These are phyloP conservation scores for Silurus asotus DNA, from an alignment of 2,113 vertebrate genomes.

Conservation along the genomic window DNA sequence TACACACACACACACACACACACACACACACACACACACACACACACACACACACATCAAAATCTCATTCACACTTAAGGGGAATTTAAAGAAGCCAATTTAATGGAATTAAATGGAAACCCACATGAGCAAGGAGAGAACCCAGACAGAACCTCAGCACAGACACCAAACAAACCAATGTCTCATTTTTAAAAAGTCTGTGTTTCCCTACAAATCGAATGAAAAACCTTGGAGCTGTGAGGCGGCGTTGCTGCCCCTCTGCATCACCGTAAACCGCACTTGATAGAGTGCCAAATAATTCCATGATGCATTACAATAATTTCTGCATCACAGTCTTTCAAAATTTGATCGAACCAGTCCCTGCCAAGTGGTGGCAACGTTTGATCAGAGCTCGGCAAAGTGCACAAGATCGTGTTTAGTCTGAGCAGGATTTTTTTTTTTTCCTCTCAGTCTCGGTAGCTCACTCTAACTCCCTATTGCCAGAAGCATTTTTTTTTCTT, in stretches of 20 bases:
- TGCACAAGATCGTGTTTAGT: constrained; percentile 5
- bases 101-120: not conserved
- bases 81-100: not conserved
- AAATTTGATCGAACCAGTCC: not conserved
- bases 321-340: not conserved
- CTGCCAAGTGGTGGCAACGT: not conserved
- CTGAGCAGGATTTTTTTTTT: not conserved
- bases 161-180: not conserved
- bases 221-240: not conserved
- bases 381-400: constrained; percentile 15
- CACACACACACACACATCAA: too few species aligned
- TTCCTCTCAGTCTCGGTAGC: not conserved
- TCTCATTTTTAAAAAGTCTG: constrained; percentile 24
- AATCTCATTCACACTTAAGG: not conserved
- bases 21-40: not conserved
- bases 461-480: constrained; percentile 2
- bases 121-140: not conserved
- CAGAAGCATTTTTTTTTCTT: constrained; percentile 9
- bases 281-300: not conserved
- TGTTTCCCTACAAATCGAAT: constrained; percentile 30
- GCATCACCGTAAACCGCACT: not conserved
- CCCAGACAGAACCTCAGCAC: not conserved
- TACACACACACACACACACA: too few species aligned
- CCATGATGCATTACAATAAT: not conserved
- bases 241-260: not conserved